phyloP scores from a whole-genome alignment of 2,797 vertebrate species.

The Bradypodion ventrale region DNA sequence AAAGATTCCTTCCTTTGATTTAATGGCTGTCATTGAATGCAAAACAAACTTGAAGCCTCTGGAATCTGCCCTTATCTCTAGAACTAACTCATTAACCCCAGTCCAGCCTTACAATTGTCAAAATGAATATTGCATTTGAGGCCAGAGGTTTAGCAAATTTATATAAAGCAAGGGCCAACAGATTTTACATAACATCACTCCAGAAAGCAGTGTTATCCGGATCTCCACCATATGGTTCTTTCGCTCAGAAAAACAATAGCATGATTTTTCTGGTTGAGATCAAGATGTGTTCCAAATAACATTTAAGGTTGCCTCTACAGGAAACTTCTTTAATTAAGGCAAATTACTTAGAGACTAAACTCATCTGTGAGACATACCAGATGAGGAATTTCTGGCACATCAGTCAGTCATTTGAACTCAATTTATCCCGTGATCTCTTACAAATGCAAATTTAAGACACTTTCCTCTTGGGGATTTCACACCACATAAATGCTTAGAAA shows the following conservation, averaged over 20 bases:
- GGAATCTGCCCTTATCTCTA: constrained; percentile 77
- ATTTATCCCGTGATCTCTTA: constrained; percentile 40
- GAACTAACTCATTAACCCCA: constrained; percentile 73
- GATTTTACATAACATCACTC: constrained; percentile 19
- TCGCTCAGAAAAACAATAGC: constrained; percentile 11
- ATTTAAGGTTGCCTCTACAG: constrained; percentile 2
- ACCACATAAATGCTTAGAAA: constrained; percentile 25
- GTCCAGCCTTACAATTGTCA: constrained; percentile 54
- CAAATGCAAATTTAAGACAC: constrained; percentile 47
- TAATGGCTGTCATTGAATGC: constrained; percentile 81
- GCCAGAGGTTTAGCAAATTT: constrained; percentile 44
- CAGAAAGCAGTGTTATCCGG: constrained; percentile 21
- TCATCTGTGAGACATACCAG: constrained; percentile 36
- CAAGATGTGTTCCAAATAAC: constrained; percentile 36
- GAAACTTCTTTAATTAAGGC: constrained; percentile 37
- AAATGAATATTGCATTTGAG: constrained; percentile 54
- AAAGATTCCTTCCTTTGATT: constrained; percentile 81
- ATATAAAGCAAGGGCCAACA: constrained; percentile 39
- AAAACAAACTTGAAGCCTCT: constrained; percentile 77
- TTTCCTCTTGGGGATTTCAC: constrained; percentile 23
- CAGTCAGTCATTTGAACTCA: constrained; percentile 36
- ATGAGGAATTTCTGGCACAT: constrained; percentile 6
- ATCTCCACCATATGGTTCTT: constrained; percentile 26
- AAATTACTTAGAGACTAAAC: constrained; percentile 39
- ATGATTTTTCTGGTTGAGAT: neutral